These are phyloP conservation scores for Drosophila meridiana DNA, from an alignment of 2,888 invertebrate genomes.

Conservation along the genomic window DNA sequence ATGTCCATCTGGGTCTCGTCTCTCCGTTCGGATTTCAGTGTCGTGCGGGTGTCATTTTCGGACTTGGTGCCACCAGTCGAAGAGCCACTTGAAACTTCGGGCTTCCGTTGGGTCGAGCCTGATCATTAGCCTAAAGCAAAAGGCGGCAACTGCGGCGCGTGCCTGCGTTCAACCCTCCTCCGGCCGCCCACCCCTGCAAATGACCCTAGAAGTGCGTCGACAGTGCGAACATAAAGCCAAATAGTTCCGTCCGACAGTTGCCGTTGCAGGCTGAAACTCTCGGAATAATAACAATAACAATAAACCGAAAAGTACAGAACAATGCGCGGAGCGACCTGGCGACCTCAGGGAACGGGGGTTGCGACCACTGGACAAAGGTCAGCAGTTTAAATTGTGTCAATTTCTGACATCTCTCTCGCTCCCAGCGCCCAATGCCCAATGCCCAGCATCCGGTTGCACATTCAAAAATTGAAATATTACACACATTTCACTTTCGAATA, in stretches of 20 bases:
- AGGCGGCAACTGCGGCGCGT: conserved; percentile 60
- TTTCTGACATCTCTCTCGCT: conserved; percentile 49
- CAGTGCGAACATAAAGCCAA: conserved; percentile 51
- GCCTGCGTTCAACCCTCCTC: conserved; percentile 50
- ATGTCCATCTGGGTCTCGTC: conserved; percentile 13
- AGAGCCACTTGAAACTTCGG: conserved; percentile 71
- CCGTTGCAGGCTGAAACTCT: conserved; percentile 45
- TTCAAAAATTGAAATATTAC: conserved; percentile 81
- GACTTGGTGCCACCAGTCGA: conserved; percentile 40
- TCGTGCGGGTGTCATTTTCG: conserved; percentile 57
- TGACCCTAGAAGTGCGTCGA: conserved; percentile 68
- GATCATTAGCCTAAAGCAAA: conserved; percentile 67
- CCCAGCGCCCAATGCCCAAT: background rate
- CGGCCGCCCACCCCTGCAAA: conserved; percentile 11
- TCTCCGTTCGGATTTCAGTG: conserved; percentile 28
- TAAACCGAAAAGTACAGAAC: conserved; percentile 66
- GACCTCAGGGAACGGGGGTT: conserved; percentile 56
- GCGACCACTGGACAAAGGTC: conserved; percentile 64
- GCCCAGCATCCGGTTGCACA: conserved; percentile 22
- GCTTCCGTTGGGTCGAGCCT: conserved; percentile 64
- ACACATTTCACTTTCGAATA: conserved; percentile 71
- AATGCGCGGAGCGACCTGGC: conserved; percentile 56
- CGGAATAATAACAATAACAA: conserved; percentile 80
- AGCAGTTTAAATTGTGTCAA: conserved; percentile 80
- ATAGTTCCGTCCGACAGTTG: conserved; percentile 77